These are phyloP conservation scores for Synanthedon myopaeformis DNA, from an alignment of 2,888 invertebrate genomes.

Conservation along the genomic window DNA sequence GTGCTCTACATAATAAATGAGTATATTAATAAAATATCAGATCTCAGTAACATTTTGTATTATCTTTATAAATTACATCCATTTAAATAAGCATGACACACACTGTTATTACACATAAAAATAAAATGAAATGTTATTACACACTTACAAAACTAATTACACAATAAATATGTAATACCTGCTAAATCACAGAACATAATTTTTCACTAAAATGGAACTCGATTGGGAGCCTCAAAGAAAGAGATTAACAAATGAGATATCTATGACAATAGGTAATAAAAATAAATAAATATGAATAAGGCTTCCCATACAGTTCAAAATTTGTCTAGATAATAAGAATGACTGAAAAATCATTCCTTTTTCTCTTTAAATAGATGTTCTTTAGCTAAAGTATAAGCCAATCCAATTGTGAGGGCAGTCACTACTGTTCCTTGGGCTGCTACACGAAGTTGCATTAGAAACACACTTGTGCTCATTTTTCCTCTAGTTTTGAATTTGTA, in stretches of 20 bases:
- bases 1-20: no score
- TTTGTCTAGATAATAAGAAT: not conserved
- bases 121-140: no score
- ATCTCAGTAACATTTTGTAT: no score
- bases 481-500: slow-evolving; percentile 81
- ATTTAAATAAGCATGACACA: no score
- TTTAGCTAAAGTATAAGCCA: slow-evolving; percentile 76
- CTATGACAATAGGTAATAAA: no score
- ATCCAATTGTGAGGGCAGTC: slow-evolving; percentile 78
- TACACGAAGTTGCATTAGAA: slow-evolving; percentile 86
- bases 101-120: no score
- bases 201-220: no score
- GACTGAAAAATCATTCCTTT: slow-evolving; percentile 15
- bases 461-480: slow-evolving; percentile 84
- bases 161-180: not conserved
- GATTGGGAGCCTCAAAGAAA: no score
- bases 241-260: no score
- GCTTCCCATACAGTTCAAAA: not conserved
- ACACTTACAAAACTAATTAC: no score
- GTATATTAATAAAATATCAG: no score
- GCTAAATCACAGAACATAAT: not conserved
- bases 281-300: not conserved
- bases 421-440: slow-evolving; percentile 88
- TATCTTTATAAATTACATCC: no score
- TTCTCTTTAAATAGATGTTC: slow-evolving; percentile 55